Percentiles rank a stretch among this genome's conserved stretches.
phyloP scores from a whole-genome alignment of 2,888 invertebrate genomes.

The Calliphora vomitoria region DNA sequence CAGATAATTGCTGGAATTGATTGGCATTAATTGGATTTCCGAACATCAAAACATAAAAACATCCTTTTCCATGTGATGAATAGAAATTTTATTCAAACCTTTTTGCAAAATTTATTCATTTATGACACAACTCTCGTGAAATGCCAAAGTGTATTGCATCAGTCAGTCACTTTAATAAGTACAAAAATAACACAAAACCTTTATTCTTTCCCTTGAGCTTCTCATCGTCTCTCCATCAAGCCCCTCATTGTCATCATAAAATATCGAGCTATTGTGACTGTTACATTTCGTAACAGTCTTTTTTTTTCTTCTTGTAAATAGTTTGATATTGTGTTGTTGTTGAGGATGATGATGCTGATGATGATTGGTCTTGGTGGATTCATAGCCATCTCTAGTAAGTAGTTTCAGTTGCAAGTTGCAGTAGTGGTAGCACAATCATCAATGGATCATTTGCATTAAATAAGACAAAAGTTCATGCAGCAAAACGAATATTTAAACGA shows the following conservation, averaged over 20 bases:
- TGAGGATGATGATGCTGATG: constrained; percentile 47
- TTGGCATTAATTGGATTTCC: too few species aligned
- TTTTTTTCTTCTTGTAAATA: constrained; percentile 9
- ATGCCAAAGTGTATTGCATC: constrained; percentile 29
- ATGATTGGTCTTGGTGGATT: constrained; percentile 60
- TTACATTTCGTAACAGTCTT: constrained; percentile 7
- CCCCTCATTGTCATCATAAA: constrained; percentile 61
- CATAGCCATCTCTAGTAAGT: constrained; percentile 43
- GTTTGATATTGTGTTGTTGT: constrained; percentile 64
- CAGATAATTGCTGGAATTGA: too few species aligned
- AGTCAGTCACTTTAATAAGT: constrained; percentile 21
- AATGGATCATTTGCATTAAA: constrained; percentile 84
- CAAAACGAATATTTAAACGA: constrained; percentile 78
- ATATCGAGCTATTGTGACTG: constrained; percentile 43
- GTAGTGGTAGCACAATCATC: constrained; percentile 77
- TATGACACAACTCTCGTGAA: constrained; percentile 24
- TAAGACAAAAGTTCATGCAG: constrained; percentile 83
- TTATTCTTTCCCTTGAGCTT: constrained; percentile 27
- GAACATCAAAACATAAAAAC: too few species aligned
- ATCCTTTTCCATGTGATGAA: too few species aligned
- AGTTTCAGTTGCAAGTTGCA: constrained; percentile 75
- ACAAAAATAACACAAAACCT: constrained; percentile 1
- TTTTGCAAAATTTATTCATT: neutral
- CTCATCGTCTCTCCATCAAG: constrained; percentile 38
- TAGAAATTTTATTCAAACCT: too few species aligned